phyloP scores from a whole-genome alignment of 2,113 vertebrate species.

The Pollimyrus isidori region DNA sequence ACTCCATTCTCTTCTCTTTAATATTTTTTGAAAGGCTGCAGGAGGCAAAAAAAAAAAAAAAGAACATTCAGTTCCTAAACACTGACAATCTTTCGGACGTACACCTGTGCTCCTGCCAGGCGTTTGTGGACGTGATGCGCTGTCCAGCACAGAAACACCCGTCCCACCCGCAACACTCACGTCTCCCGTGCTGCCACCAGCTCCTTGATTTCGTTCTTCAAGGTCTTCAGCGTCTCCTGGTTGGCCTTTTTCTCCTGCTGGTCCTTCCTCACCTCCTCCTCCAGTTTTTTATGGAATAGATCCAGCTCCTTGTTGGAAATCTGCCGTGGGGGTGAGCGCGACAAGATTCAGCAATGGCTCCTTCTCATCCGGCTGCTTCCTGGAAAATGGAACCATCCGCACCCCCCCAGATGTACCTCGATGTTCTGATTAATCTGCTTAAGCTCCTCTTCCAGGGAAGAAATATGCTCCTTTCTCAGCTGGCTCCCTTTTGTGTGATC shows the following conservation, averaged over 20 bases:
- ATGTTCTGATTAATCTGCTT: slow-evolving; percentile 48
- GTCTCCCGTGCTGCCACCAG: slow-evolving; percentile 51
- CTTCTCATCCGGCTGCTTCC: not conserved
- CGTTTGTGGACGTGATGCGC: not conserved
- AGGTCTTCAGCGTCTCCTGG: slow-evolving; percentile 65
- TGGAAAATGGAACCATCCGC: not conserved
- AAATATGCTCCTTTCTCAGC: slow-evolving; percentile 39
- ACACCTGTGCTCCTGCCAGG: not conserved
- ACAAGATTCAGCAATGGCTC: not conserved
- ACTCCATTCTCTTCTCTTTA: slow-evolving; percentile 54
- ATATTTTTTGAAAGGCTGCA: slow-evolving; percentile 56
- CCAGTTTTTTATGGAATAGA: slow-evolving; percentile 72
- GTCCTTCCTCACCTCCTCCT: slow-evolving; percentile 72
- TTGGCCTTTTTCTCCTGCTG: slow-evolving; percentile 81
- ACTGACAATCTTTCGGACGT: not conserved
- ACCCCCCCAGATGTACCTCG: slow-evolving; percentile 52
- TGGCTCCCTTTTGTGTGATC: slow-evolving; percentile 40
- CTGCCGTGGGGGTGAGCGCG: slow-evolving; percentile 42
- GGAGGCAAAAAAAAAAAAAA: slow-evolving; percentile 1
- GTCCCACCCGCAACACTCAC: slow-evolving; percentile 50
- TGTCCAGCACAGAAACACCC: not conserved
- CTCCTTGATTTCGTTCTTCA: slow-evolving; percentile 64
- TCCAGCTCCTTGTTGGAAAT: slow-evolving; percentile 72
- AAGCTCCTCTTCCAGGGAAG: slow-evolving; percentile 54
- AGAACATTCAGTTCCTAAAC: not conserved